Base-by-base conservation (phyloP, 2,888 invertebrate genomes). In the Acheta domesticus region DNA sequence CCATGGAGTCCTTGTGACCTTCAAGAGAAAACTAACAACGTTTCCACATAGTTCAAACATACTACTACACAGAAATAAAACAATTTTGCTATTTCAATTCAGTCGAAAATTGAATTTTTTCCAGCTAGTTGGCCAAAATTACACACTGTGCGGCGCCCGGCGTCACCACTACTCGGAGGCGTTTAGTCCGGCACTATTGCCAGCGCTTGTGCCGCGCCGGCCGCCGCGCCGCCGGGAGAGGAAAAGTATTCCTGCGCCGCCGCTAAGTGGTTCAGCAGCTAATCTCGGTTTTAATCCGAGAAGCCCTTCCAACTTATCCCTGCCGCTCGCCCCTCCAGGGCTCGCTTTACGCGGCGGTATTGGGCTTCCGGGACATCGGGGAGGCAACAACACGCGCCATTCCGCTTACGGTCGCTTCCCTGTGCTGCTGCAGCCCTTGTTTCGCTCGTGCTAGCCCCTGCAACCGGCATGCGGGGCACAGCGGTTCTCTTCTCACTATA, bases 231-330 rank as follows among this genome's bases (percentile, higher is more conserved):
- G 16, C 62, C 14, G 14, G 62, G 62, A 62, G 62, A n/a, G 16
- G 36, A 36, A n/a, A 62, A 62, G 62, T 62, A 62, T 62, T 62
- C 62, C 62, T 62, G 62, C 62, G 14, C 62, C 62, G 62, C 62
- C 62, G 62, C 62, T 62, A 62, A 62, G 62, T 62, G 62, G 62
- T 62, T 62, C 62, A 62, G 62, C 62, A 62, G 62, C 62, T 62
- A 62, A 62, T 62, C 62, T 62, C 62, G 62, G 62, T 62, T 62
- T 62, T 62, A 62, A 62, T 62, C 62, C 62, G 62, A 62, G 62
- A 62, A 62, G 62, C 62, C 62, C 16, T 62, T 62, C n/a, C 62
- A 62, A 62, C 62, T 62, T 62, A 62, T 62, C 62, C 14, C 16
- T 19, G 19, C 14, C 2, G 62, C 62, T 62, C 62, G 16, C 62